A percentile compares a stretch with the other conserved stretches of the same genome.
Evolutionary conservation across 1,140 invertebrate genomes (phyloP).

Genomic region (Sweltsa coloradensis): DNA sequence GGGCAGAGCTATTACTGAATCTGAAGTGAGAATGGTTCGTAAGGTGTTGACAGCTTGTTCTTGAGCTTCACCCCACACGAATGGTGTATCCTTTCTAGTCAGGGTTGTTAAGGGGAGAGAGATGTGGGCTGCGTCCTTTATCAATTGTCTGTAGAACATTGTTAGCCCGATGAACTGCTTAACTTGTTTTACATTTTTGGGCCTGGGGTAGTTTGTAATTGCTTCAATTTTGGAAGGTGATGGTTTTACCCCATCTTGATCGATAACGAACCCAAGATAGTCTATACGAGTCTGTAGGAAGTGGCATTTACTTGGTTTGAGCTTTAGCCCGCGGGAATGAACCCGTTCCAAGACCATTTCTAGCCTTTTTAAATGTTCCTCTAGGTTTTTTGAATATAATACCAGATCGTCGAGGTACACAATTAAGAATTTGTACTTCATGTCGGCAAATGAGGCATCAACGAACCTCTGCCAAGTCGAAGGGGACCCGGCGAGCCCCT

Average conservation of each 20-base stretch:
- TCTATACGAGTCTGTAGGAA: conserved; percentile 21
- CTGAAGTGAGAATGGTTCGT: conserved; percentile 12
- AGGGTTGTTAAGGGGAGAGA: conserved; percentile 22
- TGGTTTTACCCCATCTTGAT: conserved; percentile 22
- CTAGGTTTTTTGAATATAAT: neutral
- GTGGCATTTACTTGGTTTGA: conserved; percentile 17
- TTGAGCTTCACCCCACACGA: conserved; percentile 10
- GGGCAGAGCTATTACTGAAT: conserved; percentile 15
- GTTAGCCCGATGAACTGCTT: conserved; percentile 25
- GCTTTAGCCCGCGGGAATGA: neutral
- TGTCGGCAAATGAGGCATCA: too few relatives aligned
- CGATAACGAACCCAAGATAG: conserved; percentile 27
- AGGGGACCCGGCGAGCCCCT: too few relatives aligned
- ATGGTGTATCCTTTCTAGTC: conserved; percentile 18
- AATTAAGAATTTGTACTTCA: too few relatives aligned
- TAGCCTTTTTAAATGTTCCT: neutral
- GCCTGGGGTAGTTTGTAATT: conserved; percentile 23
- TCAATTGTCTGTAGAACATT: conserved; percentile 27
- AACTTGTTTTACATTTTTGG: conserved; percentile 22
- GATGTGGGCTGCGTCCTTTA: conserved; percentile 21
- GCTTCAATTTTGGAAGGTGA: conserved; percentile 26
- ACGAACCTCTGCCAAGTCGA: too few relatives aligned
- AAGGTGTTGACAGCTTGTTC: conserved; percentile 11
- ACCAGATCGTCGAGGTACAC: too few relatives aligned
- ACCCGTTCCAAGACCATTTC: neutral